These are phyloP conservation scores for Aphidius ervi DNA, from an alignment of 1,140 invertebrate genomes.

Conservation along the genomic window DNA sequence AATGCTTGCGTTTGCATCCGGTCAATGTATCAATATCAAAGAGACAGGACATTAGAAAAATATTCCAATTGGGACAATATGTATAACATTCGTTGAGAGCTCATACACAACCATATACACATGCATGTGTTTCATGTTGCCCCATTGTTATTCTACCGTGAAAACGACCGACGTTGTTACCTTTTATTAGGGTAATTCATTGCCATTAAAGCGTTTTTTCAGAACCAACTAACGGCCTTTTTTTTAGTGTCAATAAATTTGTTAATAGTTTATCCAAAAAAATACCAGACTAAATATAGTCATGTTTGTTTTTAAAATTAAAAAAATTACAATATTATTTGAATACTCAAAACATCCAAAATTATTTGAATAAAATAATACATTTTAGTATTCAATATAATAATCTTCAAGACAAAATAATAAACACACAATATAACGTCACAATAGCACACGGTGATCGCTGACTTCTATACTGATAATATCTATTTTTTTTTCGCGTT, in stretches of 20 bases:
- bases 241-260: slow-evolving; percentile 11
- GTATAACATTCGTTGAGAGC: background rate
- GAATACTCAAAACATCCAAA: no score
- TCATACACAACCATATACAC: slow-evolving; percentile 9
- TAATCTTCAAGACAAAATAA: background rate
- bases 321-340: background rate
- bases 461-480: slow-evolving; percentile 28
- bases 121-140: slow-evolving; percentile 25
- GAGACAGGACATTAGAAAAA: slow-evolving; percentile 38
- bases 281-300: background rate
- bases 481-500: slow-evolving; percentile 38
- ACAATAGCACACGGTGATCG: slow-evolving; percentile 33
- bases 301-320: background rate
- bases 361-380: background rate
- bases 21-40: slow-evolving; percentile 9
- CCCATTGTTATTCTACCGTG: slow-evolving; percentile 48
- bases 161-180: slow-evolving; percentile 47
- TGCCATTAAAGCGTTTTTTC: slow-evolving; percentile 43
- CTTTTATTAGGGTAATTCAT: slow-evolving; percentile 48
- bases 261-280: background rate
- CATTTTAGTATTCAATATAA: background rate
- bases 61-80: slow-evolving; percentile 38
- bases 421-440: slow-evolving; percentile 22
- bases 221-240: slow-evolving; percentile 19
- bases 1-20: slow-evolving; percentile 43